Evolutionary conservation across 1,140 invertebrate genomes (phyloP).

Genomic region (Tetramorium alpestre): DNA sequence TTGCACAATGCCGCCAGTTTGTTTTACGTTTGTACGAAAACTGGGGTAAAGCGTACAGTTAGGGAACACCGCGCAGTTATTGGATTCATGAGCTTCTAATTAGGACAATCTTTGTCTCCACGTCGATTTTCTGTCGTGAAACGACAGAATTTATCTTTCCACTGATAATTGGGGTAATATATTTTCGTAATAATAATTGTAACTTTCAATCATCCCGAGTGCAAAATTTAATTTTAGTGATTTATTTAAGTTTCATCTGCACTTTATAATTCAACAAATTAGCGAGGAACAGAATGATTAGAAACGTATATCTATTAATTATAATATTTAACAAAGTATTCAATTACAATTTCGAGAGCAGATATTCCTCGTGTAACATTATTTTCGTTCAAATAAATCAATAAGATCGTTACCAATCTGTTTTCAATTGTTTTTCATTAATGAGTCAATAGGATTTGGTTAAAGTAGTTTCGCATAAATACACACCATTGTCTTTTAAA

Average conservation of each 20-base stretch:
- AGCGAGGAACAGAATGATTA: neutral
- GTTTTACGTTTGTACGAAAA: constrained; percentile 30
- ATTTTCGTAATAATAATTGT: constrained; percentile 12
- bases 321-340: neutral
- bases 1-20: constrained; percentile 1
- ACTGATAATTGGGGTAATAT: neutral
- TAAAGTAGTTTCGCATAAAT: neutral
- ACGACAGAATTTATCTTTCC: neutral
- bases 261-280: constrained; percentile 10
- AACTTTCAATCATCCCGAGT: neutral
- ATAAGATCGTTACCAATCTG: neutral
- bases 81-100: constrained; percentile 29
- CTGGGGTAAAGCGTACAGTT: constrained; percentile 31
- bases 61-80: constrained; percentile 1
- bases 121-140: neutral
- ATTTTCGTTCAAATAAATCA: neutral
- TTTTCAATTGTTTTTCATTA: neutral
- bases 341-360: neutral
- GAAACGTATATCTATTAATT: neutral
- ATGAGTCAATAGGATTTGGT: neutral
- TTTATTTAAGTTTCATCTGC: neutral
- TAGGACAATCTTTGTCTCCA: constrained; percentile 30
- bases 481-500: neutral
- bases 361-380: neutral
- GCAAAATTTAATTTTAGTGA: neutral